Evolutionary conservation across 1,140 invertebrate species (phyloP), one percentile per base, ranked within the genome.

Genomic region (Atopsyche davidsoni): DNA sequence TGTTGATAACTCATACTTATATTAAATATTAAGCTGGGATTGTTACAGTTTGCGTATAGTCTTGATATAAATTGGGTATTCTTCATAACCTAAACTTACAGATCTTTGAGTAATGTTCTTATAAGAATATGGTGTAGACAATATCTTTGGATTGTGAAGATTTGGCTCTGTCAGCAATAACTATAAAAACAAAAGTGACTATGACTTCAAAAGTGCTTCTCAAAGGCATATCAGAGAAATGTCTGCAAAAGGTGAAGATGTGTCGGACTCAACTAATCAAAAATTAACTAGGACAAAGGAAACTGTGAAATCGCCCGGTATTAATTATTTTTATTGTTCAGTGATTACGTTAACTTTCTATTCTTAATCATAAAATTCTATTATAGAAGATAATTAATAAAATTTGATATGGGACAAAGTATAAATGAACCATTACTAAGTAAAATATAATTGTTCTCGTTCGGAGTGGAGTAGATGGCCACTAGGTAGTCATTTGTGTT

Each of bases 361-460:
- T 44, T 9, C 11, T 24, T 13, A 43, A 45, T 9, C 13, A 51
- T 34, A 28, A n/a, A 9, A 42, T 40, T 31, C 48, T 18, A 2
- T 43, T 32, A 9, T 34, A 7, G 36, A 39, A 7, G 16, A 19
- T n/a, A 21, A 51, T 11, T 16, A 7, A 23, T 23, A 43, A 24
- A 19, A 25, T 14, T 24, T 64, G 14, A 63, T 36, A 59, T 76
- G 38, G 65, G 67, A 18, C 59, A 65, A 43, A 58, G 51, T 17
- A 43, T 58, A 25, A 42, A 44, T 41, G 53, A 66, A 32, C 65
- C 60, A 45, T 58, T 63, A 50, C 45, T 68, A 46, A 57, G 18
- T 62, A 61, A 39, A 61, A 67, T 50, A 66, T 73, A 38, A 67
- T 64, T 51, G 56, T 75, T 21, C 58, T 76, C 32, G 60, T 75